phyloP scores from a whole-genome alignment of 2,113 vertebrate species.

The Chlorocebus sabaeus region DNA sequence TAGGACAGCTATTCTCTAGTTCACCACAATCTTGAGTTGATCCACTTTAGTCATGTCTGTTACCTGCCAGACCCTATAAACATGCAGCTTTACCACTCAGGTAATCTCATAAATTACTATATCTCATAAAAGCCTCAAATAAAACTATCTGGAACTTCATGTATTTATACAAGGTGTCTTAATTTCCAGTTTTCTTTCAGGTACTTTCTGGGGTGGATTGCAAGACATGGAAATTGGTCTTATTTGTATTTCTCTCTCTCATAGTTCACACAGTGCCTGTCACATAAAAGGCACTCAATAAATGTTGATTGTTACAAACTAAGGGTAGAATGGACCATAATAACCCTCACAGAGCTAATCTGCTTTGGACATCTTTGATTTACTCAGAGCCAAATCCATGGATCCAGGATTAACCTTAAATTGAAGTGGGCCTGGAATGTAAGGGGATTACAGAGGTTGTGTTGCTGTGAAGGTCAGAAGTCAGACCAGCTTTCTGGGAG shows the following conservation, averaged over 20 bases:
- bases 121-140: neutral
- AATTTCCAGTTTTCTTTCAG: neutral
- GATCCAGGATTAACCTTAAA: neutral
- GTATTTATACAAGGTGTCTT: neutral
- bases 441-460: neutral
- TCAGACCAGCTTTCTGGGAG: neutral
- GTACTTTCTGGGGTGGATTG: neutral
- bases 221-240: neutral
- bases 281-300: neutral
- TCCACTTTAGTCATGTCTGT: neutral
- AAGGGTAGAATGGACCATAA: neutral
- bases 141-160: neutral
- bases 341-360: neutral
- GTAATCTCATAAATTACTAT: neutral
- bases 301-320: neutral
- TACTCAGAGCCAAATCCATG: neutral
- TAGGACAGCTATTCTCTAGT: neutral
- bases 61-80: neutral
- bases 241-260: neutral
- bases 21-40: neutral
- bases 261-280: neutral
- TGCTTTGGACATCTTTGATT: neutral
- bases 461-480: neutral
- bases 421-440: neutral
- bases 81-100: neutral